Evolutionary conservation across 2,888 invertebrate species (phyloP), one percentile per base, ranked within the genome.

Genomic region (Torymus auratus): DNA sequence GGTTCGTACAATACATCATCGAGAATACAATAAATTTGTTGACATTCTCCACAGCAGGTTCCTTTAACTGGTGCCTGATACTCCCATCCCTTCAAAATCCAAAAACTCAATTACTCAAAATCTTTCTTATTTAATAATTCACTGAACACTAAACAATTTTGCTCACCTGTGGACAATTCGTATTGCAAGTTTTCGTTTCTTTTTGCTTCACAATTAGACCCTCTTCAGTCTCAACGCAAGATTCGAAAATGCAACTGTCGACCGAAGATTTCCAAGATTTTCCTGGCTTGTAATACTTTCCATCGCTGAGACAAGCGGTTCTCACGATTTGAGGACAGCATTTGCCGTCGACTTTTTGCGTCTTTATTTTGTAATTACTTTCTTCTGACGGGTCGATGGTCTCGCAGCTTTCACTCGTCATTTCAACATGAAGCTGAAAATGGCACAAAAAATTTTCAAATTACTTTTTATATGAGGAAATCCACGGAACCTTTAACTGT

Each of bases 21-120:
- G 2, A 92, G 89, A 0, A 94, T 87, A 78, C 95, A 95, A 23
- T 92, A 91, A 0, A 91, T 90, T 87, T 94, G 94, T 56, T 91
- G 90, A 84, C 95, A 95, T 62, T 91, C 92, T 0, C 95, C 95
- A 85, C 95, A 95, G 89, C 95, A 95, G 17, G 88, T 87, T 20
- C 86, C 88, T 20, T 82, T 62, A 7, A 84, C 67, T 11, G 89
- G 84, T 23, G 86, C 84, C 58, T 85, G 83, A 81, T 92, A 92
- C 11, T 85, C 82, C 89, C 90, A 91, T 3, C 92, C 92, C 90
- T 91, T 41, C 7, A 7, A 41, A 41, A 41, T 7, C 41, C 41
- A 78, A 41, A 84, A 84, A 68, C 80, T 72, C 28, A 23, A 53
- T 78, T 11, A 14, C 13, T 1, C 52, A 0, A 5, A 53, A 78